Evolutionary conservation across 2,113 vertebrate genomes (phyloP), one percentile per base, ranked within the genome.

Genomic region (Heterotis niloticus): DNA sequence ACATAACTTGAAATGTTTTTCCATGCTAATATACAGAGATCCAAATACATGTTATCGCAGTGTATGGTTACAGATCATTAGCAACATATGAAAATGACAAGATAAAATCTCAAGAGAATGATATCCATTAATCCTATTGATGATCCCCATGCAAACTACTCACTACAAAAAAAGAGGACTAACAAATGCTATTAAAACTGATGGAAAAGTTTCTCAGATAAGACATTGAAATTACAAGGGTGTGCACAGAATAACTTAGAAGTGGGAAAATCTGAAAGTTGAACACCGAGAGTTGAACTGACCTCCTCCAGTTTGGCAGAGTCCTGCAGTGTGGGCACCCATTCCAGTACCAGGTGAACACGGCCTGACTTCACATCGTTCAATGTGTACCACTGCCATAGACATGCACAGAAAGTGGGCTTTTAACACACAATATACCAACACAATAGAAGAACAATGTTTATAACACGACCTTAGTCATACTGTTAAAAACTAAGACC

Each of bases 311-410:
- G 88, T 82, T 92, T 90, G 10, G 83, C 78, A 2, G 91, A 81
- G 14, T 92, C 92, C 5, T 90, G 86, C 1, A 86, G 83, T 76
- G 88, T 93, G 18, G 88, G 85, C 80, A 98, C 88, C 87, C 94
- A 94, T 86, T 98, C 96, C 83, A 96, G 86, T 77, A 91, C 84
- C 76, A 98, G 85, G 80, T 96, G 96, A 82, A 97, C 90, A 28
- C 91, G 89, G 57, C 96, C 96, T 5, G 96, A 96, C 73, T 95
- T 95, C 69, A 96, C 94, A 10, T 96, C 95, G 78, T 94, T 94
- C 34, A 98, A 88, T 11, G 90, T 91, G 84, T 94, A 94, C 95
- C 96, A 98, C 96, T 98, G 84, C 9, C 65, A 67, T n/a, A 77
- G 65, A 68, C 11, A 59, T 52, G 81, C 78, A 62, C 16, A 85